Percentiles rank a stretch among this genome's conserved stretches.
Conservation (phyloP, 2,888 invertebrate species). For the Azorinus chamasolen region DNA sequence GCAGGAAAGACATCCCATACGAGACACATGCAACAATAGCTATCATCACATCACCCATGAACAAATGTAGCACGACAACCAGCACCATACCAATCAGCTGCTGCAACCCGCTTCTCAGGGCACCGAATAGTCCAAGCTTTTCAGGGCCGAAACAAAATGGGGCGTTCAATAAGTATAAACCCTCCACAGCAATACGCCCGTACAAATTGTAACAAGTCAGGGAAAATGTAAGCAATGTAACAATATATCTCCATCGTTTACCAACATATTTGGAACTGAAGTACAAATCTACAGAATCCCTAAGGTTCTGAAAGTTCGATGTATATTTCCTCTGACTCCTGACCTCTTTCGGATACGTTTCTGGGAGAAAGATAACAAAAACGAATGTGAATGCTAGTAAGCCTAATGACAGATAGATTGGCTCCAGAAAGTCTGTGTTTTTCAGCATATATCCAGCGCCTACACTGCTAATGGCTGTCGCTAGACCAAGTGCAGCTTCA, state of each 20-base stretch:
- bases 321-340: constrained; percentile 21
- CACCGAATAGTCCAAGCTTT: constrained; percentile 58
- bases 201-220: constrained; percentile 26
- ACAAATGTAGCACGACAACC: constrained; percentile 55
- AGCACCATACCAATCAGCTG: constrained; percentile 49
- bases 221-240: constrained; percentile 35
- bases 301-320: constrained; percentile 39
- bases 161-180: constrained; percentile 60
- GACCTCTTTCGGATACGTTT: constrained; percentile 42
- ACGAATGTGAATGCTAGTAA: constrained; percentile 33
- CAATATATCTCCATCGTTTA: constrained; percentile 50
- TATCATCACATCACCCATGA: constrained; percentile 58
- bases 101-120: constrained; percentile 41
- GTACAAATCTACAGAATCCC: constrained; percentile 56
- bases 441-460: constrained; percentile 60
- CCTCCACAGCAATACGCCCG: constrained; percentile 57
- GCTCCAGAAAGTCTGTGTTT: constrained; percentile 38
- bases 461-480: constrained; percentile 33
- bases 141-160: constrained; percentile 71
- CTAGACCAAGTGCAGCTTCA: constrained; percentile 57
- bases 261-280: constrained; percentile 34
- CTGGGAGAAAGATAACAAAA: constrained; percentile 47
- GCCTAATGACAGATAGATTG: constrained; percentile 26
- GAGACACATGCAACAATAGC: constrained; percentile 53
- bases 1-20: constrained; percentile 25